Percentiles rank a stretch among this genome's conserved stretches.
Evolutionary conservation across 2,888 invertebrate species (phyloP).

Genomic region (Leptopterna dolabrata): DNA sequence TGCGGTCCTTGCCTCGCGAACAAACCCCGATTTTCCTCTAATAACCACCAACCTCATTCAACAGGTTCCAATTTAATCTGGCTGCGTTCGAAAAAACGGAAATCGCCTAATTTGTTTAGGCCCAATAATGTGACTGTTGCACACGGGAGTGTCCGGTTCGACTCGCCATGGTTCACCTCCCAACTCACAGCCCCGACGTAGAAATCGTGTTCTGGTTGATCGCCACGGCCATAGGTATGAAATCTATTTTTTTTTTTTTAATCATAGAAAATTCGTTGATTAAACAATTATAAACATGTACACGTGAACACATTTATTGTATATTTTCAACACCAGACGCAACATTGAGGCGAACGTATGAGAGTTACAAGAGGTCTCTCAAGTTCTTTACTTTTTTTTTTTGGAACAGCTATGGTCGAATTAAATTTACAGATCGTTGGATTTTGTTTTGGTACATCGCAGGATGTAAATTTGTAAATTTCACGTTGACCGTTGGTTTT

Average conservation of each 20-base stretch:
- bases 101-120: background rate
- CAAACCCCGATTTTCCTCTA: background rate
- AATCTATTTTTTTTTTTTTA: too few relatives aligned
- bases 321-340: too few relatives aligned
- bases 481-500: background rate
- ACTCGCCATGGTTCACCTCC: slow-evolving; percentile 1
- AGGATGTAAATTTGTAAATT: too few relatives aligned
- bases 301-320: too few relatives aligned
- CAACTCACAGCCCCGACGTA: background rate
- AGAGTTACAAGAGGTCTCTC: too few relatives aligned
- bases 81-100: background rate
- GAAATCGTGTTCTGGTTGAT: background rate
- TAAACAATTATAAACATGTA: too few relatives aligned
- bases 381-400: too few relatives aligned
- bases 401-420: too few relatives aligned
- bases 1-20: background rate
- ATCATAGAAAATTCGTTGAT: too few relatives aligned
- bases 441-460: too few relatives aligned
- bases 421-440: too few relatives aligned
- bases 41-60: background rate
- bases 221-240: background rate
- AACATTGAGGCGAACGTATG: too few relatives aligned
- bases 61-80: background rate
- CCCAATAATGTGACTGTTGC: slow-evolving; percentile 38
- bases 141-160: slow-evolving; percentile 35